These are phyloP conservation scores for Phyto melanocephala DNA, from an alignment of 2,888 invertebrate species.

Conservation along the genomic window DNA sequence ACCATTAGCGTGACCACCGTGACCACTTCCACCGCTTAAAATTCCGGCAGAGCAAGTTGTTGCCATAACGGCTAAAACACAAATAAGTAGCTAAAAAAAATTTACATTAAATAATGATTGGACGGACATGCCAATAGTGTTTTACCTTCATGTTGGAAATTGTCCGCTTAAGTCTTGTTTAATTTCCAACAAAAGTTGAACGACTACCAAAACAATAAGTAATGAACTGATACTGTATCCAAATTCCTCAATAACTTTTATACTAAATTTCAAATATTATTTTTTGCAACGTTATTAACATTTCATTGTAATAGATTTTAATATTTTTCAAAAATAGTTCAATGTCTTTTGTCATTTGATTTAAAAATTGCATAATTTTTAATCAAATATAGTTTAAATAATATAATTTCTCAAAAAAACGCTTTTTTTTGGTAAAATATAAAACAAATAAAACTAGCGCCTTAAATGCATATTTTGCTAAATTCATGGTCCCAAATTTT, in stretches of 20 bases:
- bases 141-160: conserved; percentile 65
- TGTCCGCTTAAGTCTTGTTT: conserved; percentile 69
- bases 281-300: neutral
- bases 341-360: neutral
- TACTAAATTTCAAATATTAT: conserved; percentile 52
- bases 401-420: neutral
- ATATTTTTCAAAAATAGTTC: neutral
- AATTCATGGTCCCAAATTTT: neutral
- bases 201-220: conserved; percentile 69
- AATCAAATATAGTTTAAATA: conserved; percentile 4
- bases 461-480: neutral
- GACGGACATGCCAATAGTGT: no score
- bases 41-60: conserved; percentile 61
- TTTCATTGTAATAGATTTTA: neutral
- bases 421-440: neutral
- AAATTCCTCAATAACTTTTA: conserved; percentile 65
- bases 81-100: conserved; percentile 59
- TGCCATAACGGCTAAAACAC: conserved; percentile 58
- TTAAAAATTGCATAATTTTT: conserved; percentile 34
- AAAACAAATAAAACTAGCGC: neutral
- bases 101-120: no score
- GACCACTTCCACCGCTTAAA: conserved; percentile 32
- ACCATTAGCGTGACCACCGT: conserved; percentile 8
- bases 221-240: conserved; percentile 70
- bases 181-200: conserved; percentile 64